Base-by-base conservation (phyloP, 1,140 invertebrate genomes). In the Hesperophylax magnus region DNA sequence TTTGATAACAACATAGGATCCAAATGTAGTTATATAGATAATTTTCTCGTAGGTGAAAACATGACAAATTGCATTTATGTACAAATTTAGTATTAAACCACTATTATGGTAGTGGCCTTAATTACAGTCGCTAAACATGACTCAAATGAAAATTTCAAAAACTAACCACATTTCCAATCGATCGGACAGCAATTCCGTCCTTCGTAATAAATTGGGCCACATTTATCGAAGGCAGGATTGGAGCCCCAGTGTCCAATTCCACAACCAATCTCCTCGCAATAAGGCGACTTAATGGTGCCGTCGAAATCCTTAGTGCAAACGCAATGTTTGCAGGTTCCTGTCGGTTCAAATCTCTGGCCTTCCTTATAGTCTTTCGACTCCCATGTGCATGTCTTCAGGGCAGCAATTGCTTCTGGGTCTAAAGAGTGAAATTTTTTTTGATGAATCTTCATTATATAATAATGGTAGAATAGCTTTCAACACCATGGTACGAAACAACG, bases 131-230 rank as follows among this genome's bases (percentile, higher is more conserved):
- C 34, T 34, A 4, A 4, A 34, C 34, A 4, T 34, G 34, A 4
- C 5, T 34, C 1, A 34, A 34, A 34, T 34, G 3, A 6, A 34
- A 34, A 47, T 14, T 9, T 14, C 11, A 39, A 39, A 14, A 47
- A 88, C 88, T 91, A 86, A 90, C 90, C 87, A 81, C 91, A 91
- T 71, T 87, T 82, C 81, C 90, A 91, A 34, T 85, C 86, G 54
- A 91, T 89, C 4, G 90, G 90, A 69, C 90, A 91, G 69, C 87
- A 87, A 27, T 85, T 85, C 54, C 69, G 83, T 69, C 84, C 86
- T 0, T 86, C 85, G 39, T 85, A 84, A 80, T 90, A 91, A 0
- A 91, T 85, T 3, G 91, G 91, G 0, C 88, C 87, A 79, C 91
- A 91, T 15, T 89, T 89, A 6, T 86, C 79, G 15, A 86, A 79